Base-by-base conservation (phyloP, 2,797 vertebrate species). In the Eurystomus glaucurus region DNA sequence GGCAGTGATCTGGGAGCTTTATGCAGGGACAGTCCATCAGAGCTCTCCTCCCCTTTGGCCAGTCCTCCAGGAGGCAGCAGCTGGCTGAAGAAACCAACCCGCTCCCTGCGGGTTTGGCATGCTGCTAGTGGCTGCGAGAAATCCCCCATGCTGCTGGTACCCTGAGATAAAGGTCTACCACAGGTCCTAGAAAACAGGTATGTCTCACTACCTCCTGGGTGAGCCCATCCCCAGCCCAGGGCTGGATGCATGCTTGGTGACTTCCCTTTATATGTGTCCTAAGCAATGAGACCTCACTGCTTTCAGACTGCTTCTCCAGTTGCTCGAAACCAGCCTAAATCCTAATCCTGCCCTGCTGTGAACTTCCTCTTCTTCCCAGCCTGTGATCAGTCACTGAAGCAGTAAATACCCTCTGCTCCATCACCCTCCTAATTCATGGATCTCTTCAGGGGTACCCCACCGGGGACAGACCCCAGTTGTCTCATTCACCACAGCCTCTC, bases 21-120 rank as follows among this genome's bases (percentile, higher is more conserved):
- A 43, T 16, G 2, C 41, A 58, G 48, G 35, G 62, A 46, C 74
- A 51, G 39, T 43, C 28, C 58, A 55, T 33, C 9, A 2, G 31
- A 48, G 48, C 29, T 68, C 52, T 64, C 29, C 54, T 68, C 8
- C 33, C 33, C 14, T n/a, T 23, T 65, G 64, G 46, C n/a, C 4
- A 13, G 52, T 28, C 79, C 33, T 85, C 76, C 66, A 79, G 75
- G 75, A 96, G 91, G 70, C 76, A 92, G 79, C 83, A 93, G 29
- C 58, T 76, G 71, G 90, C 65, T 69, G 76, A 81, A 46, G 50
- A 76, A 78, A 78, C 35, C 55, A 46, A 2, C 4, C 13, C 4
- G 2, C 2, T 70, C 31, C 17, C 17, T 7, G 51, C 74, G 33
- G 25, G 33, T 17, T 81, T 11, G 52, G 16, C 41, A 25, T 20